Percentiles rank a stretch among this genome's conserved stretches.
Conservation (phyloP, 2,113 vertebrate species). For the Fregetta grallaria region DNA sequence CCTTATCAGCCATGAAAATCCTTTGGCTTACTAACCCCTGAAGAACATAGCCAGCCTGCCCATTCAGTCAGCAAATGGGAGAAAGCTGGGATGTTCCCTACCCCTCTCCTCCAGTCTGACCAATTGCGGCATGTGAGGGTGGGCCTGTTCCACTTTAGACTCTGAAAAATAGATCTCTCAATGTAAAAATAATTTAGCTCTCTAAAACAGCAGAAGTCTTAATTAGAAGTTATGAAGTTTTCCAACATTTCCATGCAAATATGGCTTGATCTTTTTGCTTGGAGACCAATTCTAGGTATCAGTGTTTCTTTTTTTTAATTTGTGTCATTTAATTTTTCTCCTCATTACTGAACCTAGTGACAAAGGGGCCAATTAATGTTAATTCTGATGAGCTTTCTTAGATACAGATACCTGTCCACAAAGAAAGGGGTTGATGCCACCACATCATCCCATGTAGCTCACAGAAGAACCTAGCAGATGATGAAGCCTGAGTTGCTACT, state of each 20-base stretch:
- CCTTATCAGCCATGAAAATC: not conserved
- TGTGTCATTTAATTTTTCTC: not conserved
- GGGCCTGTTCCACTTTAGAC: not conserved
- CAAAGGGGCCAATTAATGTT: not conserved
- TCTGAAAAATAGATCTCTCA: not conserved
- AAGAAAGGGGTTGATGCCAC: not conserved
- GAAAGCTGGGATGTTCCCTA: not conserved
- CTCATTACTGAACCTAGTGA: not conserved
- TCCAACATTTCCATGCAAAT: not conserved
- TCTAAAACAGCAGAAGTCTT: not conserved
- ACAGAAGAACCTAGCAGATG: not conserved
- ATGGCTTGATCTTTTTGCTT: not conserved
- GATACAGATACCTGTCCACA: not conserved
- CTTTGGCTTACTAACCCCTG: not conserved
- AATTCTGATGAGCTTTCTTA: slow-evolving; percentile 7
- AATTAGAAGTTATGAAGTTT: not conserved
- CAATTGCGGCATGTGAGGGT: not conserved
- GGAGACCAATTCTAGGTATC: not conserved
- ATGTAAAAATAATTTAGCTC: not conserved
- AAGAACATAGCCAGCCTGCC: not conserved
- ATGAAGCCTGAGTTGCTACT: not conserved
- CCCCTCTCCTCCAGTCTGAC: not conserved
- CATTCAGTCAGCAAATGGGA: not conserved
- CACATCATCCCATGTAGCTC: not conserved
- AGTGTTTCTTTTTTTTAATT: not conserved